Evolutionary conservation across 1,140 invertebrate species (phyloP).

Genomic region (Plectus sambesii): DNA sequence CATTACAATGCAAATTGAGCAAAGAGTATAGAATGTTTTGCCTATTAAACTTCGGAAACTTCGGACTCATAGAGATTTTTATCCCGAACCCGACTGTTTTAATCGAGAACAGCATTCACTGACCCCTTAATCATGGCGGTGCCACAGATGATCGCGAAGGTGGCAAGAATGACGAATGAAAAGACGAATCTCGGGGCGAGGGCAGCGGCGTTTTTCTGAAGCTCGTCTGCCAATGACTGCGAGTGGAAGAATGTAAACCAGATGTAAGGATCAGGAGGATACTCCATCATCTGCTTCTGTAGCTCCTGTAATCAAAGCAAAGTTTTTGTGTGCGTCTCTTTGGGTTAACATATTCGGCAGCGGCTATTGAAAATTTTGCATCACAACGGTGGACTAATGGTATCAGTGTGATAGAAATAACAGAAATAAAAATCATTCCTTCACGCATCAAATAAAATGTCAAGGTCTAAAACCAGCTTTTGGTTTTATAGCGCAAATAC

Average conservation of each 20-base stretch:
- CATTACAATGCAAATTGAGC: no score
- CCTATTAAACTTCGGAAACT: no score
- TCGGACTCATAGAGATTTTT: no score
- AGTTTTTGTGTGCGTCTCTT: constrained; percentile 2
- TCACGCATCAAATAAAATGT: no score
- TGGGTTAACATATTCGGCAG: background rate
- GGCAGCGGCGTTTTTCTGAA: constrained; percentile 41
- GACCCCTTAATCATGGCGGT: constrained; percentile 35
- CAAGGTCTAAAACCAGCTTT: no score
- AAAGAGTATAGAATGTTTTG: no score
- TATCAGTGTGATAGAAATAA: no score
- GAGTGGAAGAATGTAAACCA: constrained; percentile 38
- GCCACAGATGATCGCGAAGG: constrained; percentile 39
- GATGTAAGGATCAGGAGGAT: constrained; percentile 35
- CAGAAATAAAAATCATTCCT: no score
- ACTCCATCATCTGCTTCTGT: constrained; percentile 29
- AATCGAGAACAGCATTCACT: no score
- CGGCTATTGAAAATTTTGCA: constrained; percentile 5
- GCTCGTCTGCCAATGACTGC: constrained; percentile 39
- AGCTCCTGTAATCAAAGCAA: constrained; percentile 34
- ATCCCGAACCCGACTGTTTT: no score
- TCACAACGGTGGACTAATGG: no score
- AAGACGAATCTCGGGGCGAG: constrained; percentile 37
- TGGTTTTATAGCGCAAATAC: no score
- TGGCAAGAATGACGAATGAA: constrained; percentile 36